phyloP scores from a whole-genome alignment of 1,140 invertebrate species.

The Polypedilum pembai region DNA sequence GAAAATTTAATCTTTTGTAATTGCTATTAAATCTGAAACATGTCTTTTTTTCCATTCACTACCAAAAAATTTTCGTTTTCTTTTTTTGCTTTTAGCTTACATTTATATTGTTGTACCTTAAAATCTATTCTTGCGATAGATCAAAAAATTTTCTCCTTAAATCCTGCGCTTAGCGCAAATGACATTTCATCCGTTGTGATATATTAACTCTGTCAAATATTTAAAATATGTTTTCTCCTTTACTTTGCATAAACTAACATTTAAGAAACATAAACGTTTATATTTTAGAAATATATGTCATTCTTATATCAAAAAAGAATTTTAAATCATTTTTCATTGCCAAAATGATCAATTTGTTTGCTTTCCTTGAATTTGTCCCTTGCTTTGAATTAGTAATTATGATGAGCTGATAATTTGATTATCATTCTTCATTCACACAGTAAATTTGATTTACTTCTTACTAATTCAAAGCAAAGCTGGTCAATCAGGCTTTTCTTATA shows the following conservation, averaged over 20 bases:
- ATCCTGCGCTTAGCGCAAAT: not conserved
- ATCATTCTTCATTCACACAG: too few species aligned
- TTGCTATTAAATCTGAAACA: too few species aligned
- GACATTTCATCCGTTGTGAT: not conserved
- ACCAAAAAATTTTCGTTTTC: not conserved
- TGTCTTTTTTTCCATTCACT: not conserved
- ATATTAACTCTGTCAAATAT: not conserved
- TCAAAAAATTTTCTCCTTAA: not conserved
- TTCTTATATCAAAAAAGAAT: not conserved
- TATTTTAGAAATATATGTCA: slow-evolving; percentile 14
- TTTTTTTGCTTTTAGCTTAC: not conserved
- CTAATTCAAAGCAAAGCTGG: too few species aligned
- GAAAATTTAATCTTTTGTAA: not conserved
- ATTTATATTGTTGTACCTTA: not conserved
- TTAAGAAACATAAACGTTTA: slow-evolving; percentile 19
- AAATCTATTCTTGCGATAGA: not conserved
- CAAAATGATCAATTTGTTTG: not conserved
- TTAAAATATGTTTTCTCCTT: slow-evolving; percentile 2
- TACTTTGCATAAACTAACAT: not conserved
- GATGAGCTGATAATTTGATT: too few species aligned
- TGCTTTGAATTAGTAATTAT: too few species aligned
- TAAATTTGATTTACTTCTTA: too few species aligned
- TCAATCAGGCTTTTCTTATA: too few species aligned
- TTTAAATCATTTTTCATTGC: slow-evolving; percentile 7
- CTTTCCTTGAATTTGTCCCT: too few species aligned